Base-by-base conservation (phyloP, 2,888 invertebrate species). In the Epiblema foenella region DNA sequence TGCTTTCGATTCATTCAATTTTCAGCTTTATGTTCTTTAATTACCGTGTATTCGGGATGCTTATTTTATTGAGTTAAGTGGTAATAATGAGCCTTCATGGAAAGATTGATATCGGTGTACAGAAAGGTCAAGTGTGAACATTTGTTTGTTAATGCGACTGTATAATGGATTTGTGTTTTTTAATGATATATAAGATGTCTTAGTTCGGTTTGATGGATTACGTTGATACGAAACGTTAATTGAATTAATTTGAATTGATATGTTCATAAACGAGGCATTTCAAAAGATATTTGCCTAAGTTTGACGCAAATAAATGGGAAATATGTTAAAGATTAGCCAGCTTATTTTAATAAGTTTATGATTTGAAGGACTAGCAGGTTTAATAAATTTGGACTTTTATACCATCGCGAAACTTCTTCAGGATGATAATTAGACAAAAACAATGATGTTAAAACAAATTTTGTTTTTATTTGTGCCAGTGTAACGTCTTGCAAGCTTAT, bases 81-180 rank as follows among this genome's bases (percentile, higher is more conserved):
- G 84, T 87, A 87, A 89, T 91, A 91, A 90, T 91, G 89, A 91
- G 86, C 83, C 85, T 86, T 87, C 89, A 87, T 85, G 87, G 83
- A 87, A 85, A 90, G 91, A 91, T 92, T 87, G 87, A 88, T 90
- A 91, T 91, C 91, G 82, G 82, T 83, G 82, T 84, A 89, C 89
- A 91, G 90, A 90, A 90, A 92, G 91, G 92, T 92, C 91, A 91
- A 92, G 91, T 92, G 93, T 92, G 90, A 92, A 92, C 92, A 92
- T 92, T 92, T 92, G 93, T 93, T 92, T 90, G 91, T 91, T 90
- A 91, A 92, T 91, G 90, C 87, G 85, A 86, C 86, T 85, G 86
- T 89, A 85, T 92, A 91, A 91, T 91, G 91, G 87, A 89, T 90
- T 89, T 86, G 84, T 85, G 87, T 90, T 85, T 85, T 88, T 80